These are phyloP conservation scores for Abramis brama DNA, from an alignment of 2,113 vertebrate genomes.

Conservation along the genomic window DNA sequence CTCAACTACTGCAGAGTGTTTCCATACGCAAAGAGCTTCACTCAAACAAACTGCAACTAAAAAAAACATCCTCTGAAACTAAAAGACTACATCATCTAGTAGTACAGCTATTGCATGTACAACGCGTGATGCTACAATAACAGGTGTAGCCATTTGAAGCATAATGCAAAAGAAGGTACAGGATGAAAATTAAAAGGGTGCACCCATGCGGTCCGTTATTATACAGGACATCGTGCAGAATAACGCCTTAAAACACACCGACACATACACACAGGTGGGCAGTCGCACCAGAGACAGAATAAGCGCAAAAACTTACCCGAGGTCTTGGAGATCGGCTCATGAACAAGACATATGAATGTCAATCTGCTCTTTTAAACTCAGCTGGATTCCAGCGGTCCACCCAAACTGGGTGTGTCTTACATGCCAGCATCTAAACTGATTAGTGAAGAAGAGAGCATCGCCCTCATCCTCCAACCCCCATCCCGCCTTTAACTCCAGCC, in stretches of 20 bases:
- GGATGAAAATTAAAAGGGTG: not conserved
- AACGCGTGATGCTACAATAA: not conserved
- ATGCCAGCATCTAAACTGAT: conserved; percentile 80
- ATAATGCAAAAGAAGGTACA: not conserved
- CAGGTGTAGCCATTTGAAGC: not conserved
- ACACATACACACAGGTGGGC: conserved; percentile 15
- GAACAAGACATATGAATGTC: conserved; percentile 65
- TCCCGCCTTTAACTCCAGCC: conserved; percentile 62
- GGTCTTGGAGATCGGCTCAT: conserved; percentile 79
- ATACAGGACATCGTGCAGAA: not conserved
- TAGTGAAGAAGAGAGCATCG: conserved; percentile 72
- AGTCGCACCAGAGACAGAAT: not conserved
- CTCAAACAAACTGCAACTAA: not conserved
- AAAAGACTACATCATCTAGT: not conserved
- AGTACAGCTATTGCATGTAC: not conserved
- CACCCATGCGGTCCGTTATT: conserved; percentile 8
- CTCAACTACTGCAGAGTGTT: not conserved
- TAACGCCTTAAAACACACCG: not conserved
- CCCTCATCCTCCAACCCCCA: conserved; percentile 50
- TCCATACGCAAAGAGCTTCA: not conserved
- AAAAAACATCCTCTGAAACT: not conserved
- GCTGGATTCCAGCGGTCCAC: conserved; percentile 68
- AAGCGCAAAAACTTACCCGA: conserved; percentile 81
- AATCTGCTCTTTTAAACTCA: conserved; percentile 75
- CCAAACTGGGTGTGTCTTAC: conserved; percentile 88